Percentiles rank a stretch among this genome's conserved stretches.
These are phyloP conservation scores for Orthonevra nobilis DNA, from an alignment of 2,888 invertebrate genomes.

Conservation along the genomic window DNA sequence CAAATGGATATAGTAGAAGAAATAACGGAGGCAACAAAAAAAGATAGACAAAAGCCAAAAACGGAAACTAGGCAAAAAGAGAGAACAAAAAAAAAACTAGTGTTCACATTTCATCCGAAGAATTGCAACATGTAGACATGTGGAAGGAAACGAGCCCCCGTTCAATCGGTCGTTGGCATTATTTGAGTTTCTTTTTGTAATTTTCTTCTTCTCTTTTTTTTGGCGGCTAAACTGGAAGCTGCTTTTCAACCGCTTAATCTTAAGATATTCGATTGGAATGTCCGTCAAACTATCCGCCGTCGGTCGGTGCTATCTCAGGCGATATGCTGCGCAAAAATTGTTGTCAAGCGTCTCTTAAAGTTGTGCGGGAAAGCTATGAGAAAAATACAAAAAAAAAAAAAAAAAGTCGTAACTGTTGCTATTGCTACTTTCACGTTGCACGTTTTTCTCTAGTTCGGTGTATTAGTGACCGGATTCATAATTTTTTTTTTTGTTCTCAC, in stretches of 20 bases:
- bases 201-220: neutral
- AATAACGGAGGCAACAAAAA: neutral
- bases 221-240: too few relatives aligned
- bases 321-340: too few relatives aligned
- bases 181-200: constrained; percentile 3
- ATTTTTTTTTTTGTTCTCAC: neutral
- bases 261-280: too few relatives aligned
- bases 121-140: neutral
- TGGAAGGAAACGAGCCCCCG: too few relatives aligned
- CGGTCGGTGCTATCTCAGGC: too few relatives aligned
- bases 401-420: constrained; percentile 10
- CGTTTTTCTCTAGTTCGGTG: neutral
- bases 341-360: too few relatives aligned
- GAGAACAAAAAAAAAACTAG: too few relatives aligned
- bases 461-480: constrained; percentile 9
- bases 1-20: too few relatives aligned
- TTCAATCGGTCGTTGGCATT: constrained; percentile 32
- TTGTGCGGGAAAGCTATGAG: neutral
- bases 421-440: constrained; percentile 25
- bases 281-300: too few relatives aligned
- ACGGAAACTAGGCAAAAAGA: constrained; percentile 1
- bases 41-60: neutral
- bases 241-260: too few relatives aligned
- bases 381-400: neutral
- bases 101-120: neutral